These are phyloP conservation scores for Epinephelus awoara DNA, from an alignment of 2,797 vertebrate species.

Conservation along the genomic window DNA sequence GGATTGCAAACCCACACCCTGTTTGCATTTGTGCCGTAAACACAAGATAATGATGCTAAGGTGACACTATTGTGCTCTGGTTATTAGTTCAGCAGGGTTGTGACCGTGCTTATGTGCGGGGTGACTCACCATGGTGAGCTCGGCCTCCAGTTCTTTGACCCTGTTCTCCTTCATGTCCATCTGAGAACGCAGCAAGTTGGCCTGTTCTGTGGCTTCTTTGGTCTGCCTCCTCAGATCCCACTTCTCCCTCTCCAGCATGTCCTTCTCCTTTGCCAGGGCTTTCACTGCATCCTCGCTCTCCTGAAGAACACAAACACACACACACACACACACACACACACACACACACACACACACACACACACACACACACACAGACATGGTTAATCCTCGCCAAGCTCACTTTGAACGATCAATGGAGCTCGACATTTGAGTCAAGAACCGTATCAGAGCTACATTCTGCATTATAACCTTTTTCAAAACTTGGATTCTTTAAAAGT, in stretches of 20 bases:
- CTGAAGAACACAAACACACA: slow-evolving; percentile 84
- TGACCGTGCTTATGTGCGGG: not conserved
- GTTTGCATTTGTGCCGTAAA: slow-evolving; percentile 26
- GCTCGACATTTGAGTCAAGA: not conserved
- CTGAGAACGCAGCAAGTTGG: slow-evolving; percentile 91
- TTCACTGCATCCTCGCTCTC: slow-evolving; percentile 98
- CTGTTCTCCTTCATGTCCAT: slow-evolving; percentile 98
- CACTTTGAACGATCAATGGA: slow-evolving; percentile 6
- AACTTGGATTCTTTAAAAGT: not conserved
- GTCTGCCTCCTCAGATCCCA: slow-evolving; percentile 96
- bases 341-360: slow-evolving; percentile 14
- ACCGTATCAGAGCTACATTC: slow-evolving; percentile 7
- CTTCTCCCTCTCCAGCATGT: slow-evolving; percentile 95
- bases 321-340: slow-evolving; percentile 27
- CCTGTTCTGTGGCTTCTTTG: slow-evolving; percentile 96
- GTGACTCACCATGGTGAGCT: slow-evolving; percentile 93
- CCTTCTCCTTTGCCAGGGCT: slow-evolving; percentile 95
- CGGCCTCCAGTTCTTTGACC: slow-evolving; percentile 98
- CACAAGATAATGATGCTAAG: slow-evolving; percentile 11
- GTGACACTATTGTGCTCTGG: not conserved
- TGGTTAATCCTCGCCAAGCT: not conserved
- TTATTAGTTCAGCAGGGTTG: not conserved
- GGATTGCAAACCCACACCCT: slow-evolving; percentile 34
- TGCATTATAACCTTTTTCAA: slow-evolving; percentile 3
- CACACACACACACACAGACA: slow-evolving; percentile 12